Evolutionary conservation across 2,797 vertebrate genomes (phyloP).

Genomic region (Siniperca undulata): DNA sequence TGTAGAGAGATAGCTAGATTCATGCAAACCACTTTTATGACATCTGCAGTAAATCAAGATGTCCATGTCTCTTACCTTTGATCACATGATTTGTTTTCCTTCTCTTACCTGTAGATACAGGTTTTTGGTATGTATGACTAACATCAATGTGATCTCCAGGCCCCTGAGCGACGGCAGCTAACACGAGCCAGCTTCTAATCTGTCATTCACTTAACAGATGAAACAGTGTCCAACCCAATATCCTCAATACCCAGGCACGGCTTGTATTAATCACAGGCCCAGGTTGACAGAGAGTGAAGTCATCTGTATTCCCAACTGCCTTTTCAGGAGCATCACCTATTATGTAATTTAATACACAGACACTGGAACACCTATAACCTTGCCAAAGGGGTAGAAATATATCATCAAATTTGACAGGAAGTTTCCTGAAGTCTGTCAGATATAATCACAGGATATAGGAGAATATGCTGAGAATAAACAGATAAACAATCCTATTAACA

Average conservation of each 20-base stretch:
- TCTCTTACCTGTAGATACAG: not conserved
- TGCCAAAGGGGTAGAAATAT: conserved; percentile 76
- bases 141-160: conserved; percentile 3
- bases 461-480: conserved; percentile 50
- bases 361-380: conserved; percentile 70
- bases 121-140: not conserved
- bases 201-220: conserved; percentile 57
- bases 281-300: conserved; percentile 49
- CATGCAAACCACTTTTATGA: conserved; percentile 16
- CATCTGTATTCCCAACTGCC: conserved; percentile 72
- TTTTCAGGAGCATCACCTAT: conserved; percentile 61
- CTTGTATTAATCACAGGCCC: conserved; percentile 62
- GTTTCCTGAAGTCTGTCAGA: conserved; percentile 66
- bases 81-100: not conserved
- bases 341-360: conserved; percentile 77
- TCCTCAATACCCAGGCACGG: conserved; percentile 11
- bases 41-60: not conserved
- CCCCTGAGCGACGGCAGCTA: not conserved
- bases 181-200: conserved; percentile 26
- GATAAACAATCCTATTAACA: conserved; percentile 53
- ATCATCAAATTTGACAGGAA: conserved; percentile 70
- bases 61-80: not conserved
- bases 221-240: conserved; percentile 40
- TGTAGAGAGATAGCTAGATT: conserved; percentile 2
- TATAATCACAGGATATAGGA: conserved; percentile 51